Base-by-base conservation (phyloP, 2,888 invertebrate genomes). In the Synergus umbraculus region DNA sequence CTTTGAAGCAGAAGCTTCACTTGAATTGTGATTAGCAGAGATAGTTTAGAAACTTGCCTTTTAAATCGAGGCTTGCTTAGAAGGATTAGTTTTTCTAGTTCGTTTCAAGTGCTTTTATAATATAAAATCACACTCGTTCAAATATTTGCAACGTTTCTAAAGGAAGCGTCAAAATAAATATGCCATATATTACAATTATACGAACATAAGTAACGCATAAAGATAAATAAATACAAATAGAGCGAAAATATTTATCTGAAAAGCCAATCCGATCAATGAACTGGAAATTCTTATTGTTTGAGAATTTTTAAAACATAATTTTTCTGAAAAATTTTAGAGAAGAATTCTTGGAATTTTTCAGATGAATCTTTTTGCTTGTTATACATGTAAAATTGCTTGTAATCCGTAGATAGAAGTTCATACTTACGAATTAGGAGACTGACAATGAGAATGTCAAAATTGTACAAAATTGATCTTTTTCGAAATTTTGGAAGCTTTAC, bases 171-270 rank as follows among this genome's bases (percentile, higher is more conserved):
- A 46, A 69, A 13, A 69, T 8, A 69, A 49, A 46, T 69, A 49
- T 49, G 37, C 9, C 54, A 73, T 58, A 41, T 46, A 44, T 22
- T 44, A 73, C 73, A 58, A 37, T 73, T 73, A 73, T 54, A 73
- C 22, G n/a, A 73, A 66, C 29, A 41, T n/a, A 58, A 18, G 15
- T 29, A 69, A 69, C 46, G 29, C 46, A 54, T 67, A 29, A n/a
- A 73, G n/a, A 41, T 37, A 54, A 37, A 73, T n/a, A 41, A 37
- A 37, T 54, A n/a, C 41, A 58, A 73, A 54, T 54, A 54, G 1
- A 54, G 54, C 54, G n/a, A 54, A 73, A 73, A 73, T 41, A 73
- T 73, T 73, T 41, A 73, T 73, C 73, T 73, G 54, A 49, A 73
- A 69, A 63, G 7, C 12, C 63, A 63, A 63, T 13, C 63, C 2